Evolutionary conservation across 2,888 invertebrate genomes (phyloP).

Genomic region (Papilio elwesi): DNA sequence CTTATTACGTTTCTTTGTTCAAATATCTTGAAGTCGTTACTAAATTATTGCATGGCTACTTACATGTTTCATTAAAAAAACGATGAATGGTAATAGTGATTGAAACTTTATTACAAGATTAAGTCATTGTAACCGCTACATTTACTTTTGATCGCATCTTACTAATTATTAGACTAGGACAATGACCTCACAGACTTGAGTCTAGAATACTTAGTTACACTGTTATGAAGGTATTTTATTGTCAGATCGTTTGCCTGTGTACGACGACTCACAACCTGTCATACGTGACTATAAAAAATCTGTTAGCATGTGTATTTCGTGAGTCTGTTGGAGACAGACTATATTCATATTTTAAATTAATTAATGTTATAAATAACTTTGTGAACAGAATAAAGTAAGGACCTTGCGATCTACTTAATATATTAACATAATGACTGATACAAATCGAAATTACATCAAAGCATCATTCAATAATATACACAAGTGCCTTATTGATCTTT

Average conservation of each 20-base stretch:
- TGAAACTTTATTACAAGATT: neutral
- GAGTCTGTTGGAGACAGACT: no score
- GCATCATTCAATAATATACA: neutral
- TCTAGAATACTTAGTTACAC: neutral
- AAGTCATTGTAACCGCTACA: neutral
- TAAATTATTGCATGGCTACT: neutral
- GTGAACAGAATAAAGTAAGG: neutral
- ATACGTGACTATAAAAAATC: no score
- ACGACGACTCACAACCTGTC: no score
- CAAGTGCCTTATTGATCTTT: neutral
- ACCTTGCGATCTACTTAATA: slow-evolving; percentile 3
- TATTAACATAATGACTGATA: slow-evolving; percentile 11
- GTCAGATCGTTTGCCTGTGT: no score
- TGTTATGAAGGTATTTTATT: no score
- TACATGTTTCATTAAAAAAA: neutral
- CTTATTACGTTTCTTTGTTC: slow-evolving; percentile 30
- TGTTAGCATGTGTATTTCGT: no score
- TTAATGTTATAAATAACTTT: slow-evolving; percentile 3
- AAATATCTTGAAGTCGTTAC: neutral
- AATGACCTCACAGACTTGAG: neutral
- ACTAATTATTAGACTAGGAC: neutral
- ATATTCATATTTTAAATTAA: neutral
- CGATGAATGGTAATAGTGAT: neutral
- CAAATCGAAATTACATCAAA: slow-evolving; percentile 9
- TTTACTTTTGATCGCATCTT: neutral